Base-by-base conservation (phyloP, 2,113 vertebrate species). In the Nematolebias whitei region DNA sequence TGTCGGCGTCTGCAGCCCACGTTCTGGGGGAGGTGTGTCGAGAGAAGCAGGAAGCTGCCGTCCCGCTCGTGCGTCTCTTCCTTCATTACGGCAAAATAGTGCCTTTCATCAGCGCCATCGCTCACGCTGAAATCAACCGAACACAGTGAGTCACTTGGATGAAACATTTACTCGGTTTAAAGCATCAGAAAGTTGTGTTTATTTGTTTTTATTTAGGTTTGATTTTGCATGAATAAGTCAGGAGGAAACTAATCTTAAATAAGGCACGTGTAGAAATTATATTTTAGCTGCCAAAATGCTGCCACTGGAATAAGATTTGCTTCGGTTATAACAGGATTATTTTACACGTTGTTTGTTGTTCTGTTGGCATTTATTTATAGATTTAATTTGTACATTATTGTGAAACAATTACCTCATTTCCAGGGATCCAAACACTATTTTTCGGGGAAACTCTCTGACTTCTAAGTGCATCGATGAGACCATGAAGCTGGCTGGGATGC, bases 401-500 rank as follows among this genome's bases (percentile, higher is more conserved):
- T 12, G 38, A 68, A 18, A 20, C 5, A 12, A 4, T 16, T 32
- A 6, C n/a, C 9, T 40, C 24, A 15, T 19, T 22, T 7, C 12
- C 73, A 99, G 98, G 91, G 97, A 99, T 87, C 96, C 98, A 72
- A 99, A 99, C 85, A 99, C 97, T 74, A 99, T 99, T 89, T 99
- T 99, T 87, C 92, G 98, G 70, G 98, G 97, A 70, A 99, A 99
- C 85, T 99, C 98, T 0, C 86, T 99, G 82, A 96, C 98, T 0
- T 98, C 98, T 64, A 99, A 99, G 86, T 99, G 98, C 88, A 99
- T 99, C 26, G 98, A 99, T 0, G 98, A 99, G 88, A 96, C 96
- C 5, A 99, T 99, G 98, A 99, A 99, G 87, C 91, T 99, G 78
- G 97, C 98, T 1, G 98, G 98, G 38, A 98, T 96, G 95, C 96